phyloP scores from a whole-genome alignment of 2,113 vertebrate genomes.

The Eurystomus gularis region DNA sequence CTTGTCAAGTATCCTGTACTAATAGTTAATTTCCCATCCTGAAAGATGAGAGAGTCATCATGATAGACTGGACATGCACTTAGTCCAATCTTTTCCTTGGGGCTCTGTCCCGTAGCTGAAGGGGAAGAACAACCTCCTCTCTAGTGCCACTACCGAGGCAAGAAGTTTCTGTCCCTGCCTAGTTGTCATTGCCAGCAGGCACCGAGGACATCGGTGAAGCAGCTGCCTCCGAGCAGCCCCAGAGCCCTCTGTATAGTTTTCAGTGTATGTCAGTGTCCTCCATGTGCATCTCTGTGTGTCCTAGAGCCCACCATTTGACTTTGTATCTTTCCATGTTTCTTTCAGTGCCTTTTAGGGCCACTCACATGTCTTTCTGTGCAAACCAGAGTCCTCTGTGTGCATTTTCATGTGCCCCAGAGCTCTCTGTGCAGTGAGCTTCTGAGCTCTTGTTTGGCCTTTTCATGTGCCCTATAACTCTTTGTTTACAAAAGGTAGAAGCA shows the following conservation, averaged over 20 bases:
- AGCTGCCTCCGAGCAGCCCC: neutral
- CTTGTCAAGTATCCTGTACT: neutral
- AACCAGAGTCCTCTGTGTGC: neutral
- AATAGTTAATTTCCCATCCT: neutral
- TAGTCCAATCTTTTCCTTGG: neutral
- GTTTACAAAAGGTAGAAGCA: neutral
- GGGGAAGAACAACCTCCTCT: neutral
- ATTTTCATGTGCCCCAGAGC: neutral
- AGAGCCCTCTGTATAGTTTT: neutral
- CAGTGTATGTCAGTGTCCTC: neutral
- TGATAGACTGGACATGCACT: too few species aligned
- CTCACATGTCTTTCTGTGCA: neutral
- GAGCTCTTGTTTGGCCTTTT: neutral
- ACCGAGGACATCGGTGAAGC: neutral
- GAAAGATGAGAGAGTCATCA: neutral
- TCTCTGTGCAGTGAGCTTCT: neutral
- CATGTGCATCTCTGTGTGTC: neutral
- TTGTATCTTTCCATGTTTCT: neutral
- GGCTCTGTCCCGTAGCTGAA: neutral
- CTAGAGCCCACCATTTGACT: neutral
- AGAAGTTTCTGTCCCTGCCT: neutral
- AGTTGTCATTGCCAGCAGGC: neutral
- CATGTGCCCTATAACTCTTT: neutral
- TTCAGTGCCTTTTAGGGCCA: neutral
- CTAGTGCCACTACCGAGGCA: neutral